Conservation (phyloP, 1,140 invertebrate genomes). For the Goniozus legneri region DNA sequence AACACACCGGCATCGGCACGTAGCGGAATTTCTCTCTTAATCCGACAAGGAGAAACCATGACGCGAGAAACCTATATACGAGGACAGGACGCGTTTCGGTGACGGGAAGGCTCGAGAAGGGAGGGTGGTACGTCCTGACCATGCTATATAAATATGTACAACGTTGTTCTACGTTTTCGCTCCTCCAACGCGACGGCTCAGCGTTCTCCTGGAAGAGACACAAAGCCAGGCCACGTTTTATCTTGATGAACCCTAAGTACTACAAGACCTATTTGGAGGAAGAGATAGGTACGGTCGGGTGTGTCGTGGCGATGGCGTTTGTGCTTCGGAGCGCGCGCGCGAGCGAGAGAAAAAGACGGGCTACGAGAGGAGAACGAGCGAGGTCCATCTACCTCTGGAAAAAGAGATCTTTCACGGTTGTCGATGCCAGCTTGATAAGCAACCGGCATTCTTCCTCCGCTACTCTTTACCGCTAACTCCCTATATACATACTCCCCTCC, state of each 20-base stretch:
- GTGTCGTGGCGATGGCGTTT: background rate
- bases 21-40: too few relatives aligned
- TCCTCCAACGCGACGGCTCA: constrained; percentile 7
- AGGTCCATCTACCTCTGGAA: constrained; percentile 24
- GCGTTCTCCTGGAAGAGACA: constrained; percentile 29
- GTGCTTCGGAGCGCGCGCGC: constrained; percentile 3
- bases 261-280: constrained; percentile 44
- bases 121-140: too few relatives aligned
- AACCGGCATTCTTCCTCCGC: constrained; percentile 27
- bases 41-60: too few relatives aligned
- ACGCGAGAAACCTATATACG: too few relatives aligned
- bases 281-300: constrained; percentile 22
- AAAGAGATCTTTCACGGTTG: constrained; percentile 39
- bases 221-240: constrained; percentile 37
- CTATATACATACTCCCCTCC: too few relatives aligned
- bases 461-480: too few relatives aligned
- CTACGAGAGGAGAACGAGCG: background rate
- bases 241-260: constrained; percentile 51
- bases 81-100: too few relatives aligned
- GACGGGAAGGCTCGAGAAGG: too few relatives aligned
- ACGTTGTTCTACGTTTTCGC: constrained; percentile 7
- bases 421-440: constrained; percentile 42
- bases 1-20: too few relatives aligned
- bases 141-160: too few relatives aligned
- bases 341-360: constrained; percentile 4